Evolutionary conservation across 2,113 vertebrate species (phyloP).

Genomic region (Silurus asotus): DNA sequence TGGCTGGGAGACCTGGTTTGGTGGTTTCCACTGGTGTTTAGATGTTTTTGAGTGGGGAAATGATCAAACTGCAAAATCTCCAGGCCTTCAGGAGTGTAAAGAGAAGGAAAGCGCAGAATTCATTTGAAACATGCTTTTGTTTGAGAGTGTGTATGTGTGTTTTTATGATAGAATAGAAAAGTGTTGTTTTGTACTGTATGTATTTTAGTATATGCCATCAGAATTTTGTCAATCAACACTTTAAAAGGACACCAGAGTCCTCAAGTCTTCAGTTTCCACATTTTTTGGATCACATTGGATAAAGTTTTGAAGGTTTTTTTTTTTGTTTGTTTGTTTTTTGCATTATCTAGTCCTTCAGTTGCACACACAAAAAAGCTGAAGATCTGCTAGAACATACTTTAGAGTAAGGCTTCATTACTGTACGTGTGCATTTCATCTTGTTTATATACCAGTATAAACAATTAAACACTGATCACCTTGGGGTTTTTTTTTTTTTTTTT

Average conservation of each 20-base stretch:
- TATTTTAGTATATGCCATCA: neutral
- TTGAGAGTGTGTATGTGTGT: neutral
- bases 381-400: neutral
- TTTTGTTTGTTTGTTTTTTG: no score
- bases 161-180: neutral
- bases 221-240: no score
- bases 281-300: no score
- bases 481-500: neutral
- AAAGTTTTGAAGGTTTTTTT: no score
- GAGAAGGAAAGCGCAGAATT: neutral
- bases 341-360: neutral
- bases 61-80: neutral
- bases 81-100: no score
- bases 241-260: neutral
- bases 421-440: neutral
- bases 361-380: no score
- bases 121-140: neutral
- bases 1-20: neutral
- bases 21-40: neutral
- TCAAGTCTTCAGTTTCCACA: neutral
- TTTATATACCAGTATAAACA: neutral
- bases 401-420: neutral
- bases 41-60: neutral
- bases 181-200: slow-evolving; percentile 1
- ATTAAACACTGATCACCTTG: neutral